phyloP scores from a whole-genome alignment of 2,888 invertebrate species.

The Habrosyne pyritoides region DNA sequence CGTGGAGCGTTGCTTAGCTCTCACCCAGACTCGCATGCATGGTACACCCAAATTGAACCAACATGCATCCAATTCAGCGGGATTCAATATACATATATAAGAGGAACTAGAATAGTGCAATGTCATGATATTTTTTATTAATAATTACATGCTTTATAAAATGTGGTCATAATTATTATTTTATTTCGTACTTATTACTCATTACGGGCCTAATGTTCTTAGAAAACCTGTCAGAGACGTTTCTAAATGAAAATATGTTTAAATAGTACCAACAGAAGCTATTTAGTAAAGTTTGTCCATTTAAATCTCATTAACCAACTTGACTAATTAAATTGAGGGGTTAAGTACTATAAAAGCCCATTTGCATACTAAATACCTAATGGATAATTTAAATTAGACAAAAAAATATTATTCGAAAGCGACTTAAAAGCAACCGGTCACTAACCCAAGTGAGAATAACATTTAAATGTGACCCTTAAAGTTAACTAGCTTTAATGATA shows the following conservation, averaged over 20 bases:
- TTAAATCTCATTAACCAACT: conserved; percentile 48
- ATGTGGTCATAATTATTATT: too few relatives aligned
- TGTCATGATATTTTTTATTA: too few relatives aligned
- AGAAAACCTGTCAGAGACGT: not conserved
- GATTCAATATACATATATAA: not conserved
- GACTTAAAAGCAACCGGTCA: conserved; percentile 10
- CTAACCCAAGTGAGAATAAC: not conserved
- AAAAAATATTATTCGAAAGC: conserved; percentile 25
- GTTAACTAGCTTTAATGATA: not conserved
- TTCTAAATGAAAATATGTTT: not conserved
- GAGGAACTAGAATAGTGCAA: too few relatives aligned
- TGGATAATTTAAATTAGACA: conserved; percentile 35
- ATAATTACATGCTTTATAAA: too few relatives aligned
- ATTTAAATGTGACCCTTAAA: not conserved
- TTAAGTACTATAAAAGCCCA: conserved; percentile 34
- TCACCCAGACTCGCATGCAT: not conserved
- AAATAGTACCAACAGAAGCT: not conserved
- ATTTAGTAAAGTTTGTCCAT: conserved; percentile 42
- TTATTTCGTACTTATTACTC: too few relatives aligned
- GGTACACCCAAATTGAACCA: not conserved
- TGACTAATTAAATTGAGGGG: conserved; percentile 38
- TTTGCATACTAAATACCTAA: conserved; percentile 37
- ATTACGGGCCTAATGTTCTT: too few relatives aligned
- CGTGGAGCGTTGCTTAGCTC: conserved; percentile 27
- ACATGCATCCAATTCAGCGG: not conserved